These are phyloP conservation scores for Taxidea taxus DNA, from an alignment of 2,113 vertebrate species.

Conservation along the genomic window DNA sequence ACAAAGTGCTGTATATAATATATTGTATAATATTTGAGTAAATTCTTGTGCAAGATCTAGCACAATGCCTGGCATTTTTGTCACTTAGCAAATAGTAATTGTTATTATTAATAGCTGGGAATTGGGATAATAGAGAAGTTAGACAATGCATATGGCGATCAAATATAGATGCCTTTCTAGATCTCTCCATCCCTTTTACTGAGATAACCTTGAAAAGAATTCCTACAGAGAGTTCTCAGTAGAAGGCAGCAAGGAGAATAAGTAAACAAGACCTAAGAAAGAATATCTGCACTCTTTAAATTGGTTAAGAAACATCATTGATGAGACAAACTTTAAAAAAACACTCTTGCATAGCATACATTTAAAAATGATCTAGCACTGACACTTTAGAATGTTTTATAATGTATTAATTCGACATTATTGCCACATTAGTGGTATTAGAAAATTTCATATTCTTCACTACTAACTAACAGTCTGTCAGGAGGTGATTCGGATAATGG, in stretches of 20 bases:
- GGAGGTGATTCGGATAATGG: constrained; percentile 8
- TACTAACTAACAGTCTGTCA: neutral
- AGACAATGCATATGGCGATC: neutral
- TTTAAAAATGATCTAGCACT: constrained; percentile 5
- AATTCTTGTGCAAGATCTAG: neutral
- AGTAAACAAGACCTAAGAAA: neutral
- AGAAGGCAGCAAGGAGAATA: neutral
- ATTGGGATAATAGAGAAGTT: neutral
- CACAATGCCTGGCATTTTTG: neutral
- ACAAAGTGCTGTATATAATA: neutral
- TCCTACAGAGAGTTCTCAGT: neutral
- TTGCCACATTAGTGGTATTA: neutral
- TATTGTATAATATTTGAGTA: neutral
- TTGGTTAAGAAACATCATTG: neutral
- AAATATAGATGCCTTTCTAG: neutral
- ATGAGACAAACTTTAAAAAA: constrained; percentile 8
- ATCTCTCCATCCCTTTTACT: neutral
- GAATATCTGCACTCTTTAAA: neutral
- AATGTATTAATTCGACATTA: neutral
- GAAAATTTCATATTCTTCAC: constrained; percentile 5
- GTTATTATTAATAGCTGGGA: neutral
- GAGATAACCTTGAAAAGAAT: constrained; percentile 1
- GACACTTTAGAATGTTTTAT: constrained; percentile 1
- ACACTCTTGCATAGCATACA: neutral
- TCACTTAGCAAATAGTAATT: neutral